These are phyloP conservation scores for Suillia variegata DNA, from an alignment of 2,888 invertebrate genomes.

Conservation along the genomic window DNA sequence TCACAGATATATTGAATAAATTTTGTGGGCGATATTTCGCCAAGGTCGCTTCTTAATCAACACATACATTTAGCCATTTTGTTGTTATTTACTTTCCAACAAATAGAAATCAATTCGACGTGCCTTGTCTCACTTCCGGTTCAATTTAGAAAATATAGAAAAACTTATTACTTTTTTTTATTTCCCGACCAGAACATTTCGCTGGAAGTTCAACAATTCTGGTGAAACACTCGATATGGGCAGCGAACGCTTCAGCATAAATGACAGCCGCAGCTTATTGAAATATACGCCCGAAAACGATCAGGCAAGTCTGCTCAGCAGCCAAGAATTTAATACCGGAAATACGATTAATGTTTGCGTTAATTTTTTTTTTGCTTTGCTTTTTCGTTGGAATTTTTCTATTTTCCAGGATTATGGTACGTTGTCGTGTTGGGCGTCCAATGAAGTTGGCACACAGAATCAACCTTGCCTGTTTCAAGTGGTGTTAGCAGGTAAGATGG, in stretches of 20 bases:
- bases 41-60: too few species aligned
- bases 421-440: conserved; percentile 83
- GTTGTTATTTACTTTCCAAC: too few species aligned
- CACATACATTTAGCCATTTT: too few species aligned
- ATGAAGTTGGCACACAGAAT: conserved; percentile 81
- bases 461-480: conserved; percentile 88
- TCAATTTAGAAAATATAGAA: too few species aligned
- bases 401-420: conserved; percentile 77
- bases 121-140: too few species aligned
- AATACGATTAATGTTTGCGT: conserved; percentile 6
- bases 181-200: conserved; percentile 73
- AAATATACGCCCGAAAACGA: conserved; percentile 71
- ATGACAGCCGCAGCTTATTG: conserved; percentile 75
- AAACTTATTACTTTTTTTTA: too few species aligned
- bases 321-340: not conserved
- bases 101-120: too few species aligned
- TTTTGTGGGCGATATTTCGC: too few species aligned
- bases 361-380: conserved; percentile 7
- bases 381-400: conserved; percentile 16
- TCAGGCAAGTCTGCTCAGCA: conserved; percentile 51
- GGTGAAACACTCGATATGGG: conserved; percentile 86
- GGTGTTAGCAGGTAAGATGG: conserved; percentile 85
- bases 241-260: conserved; percentile 77
- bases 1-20: too few species aligned
- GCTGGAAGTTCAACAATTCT: conserved; percentile 94